phyloP scores from a whole-genome alignment of 53 echinoderm and acorn worm species.

The Crossaster papposus region DNA sequence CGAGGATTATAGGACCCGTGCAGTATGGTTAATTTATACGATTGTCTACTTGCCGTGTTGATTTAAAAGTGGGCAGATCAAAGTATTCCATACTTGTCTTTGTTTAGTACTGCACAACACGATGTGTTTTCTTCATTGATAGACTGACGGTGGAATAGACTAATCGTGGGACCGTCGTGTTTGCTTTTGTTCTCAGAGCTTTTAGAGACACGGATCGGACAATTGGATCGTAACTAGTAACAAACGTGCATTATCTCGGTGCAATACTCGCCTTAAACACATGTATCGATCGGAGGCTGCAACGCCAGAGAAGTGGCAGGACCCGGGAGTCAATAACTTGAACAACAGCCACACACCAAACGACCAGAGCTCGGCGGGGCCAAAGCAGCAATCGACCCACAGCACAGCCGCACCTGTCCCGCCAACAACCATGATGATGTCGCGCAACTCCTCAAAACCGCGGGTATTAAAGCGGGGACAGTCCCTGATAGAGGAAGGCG shows the following conservation, averaged over 20 bases:
- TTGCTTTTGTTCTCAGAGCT: too few relatives aligned
- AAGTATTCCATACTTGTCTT: too few relatives aligned
- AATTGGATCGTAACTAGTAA: neutral
- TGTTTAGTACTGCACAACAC: too few relatives aligned
- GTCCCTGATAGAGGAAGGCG: conserved; percentile 28
- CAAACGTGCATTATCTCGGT: neutral
- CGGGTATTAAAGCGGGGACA: conserved; percentile 6
- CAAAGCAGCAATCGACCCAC: neutral
- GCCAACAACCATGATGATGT: neutral
- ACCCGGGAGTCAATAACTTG: neutral
- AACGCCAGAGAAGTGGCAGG: conserved; percentile 33
- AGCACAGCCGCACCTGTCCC: neutral
- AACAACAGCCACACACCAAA: neutral
- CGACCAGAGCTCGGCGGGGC: neutral
- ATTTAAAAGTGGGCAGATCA: too few relatives aligned
- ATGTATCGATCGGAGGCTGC: conserved; percentile 55
- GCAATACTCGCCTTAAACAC: neutral
- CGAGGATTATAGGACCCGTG: too few relatives aligned
- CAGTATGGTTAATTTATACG: too few relatives aligned
- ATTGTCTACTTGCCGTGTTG: too few relatives aligned
- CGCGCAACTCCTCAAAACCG: neutral
- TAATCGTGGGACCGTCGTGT: too few relatives aligned
- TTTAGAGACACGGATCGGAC: neutral
- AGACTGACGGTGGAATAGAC: too few relatives aligned
- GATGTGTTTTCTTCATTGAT: too few relatives aligned